Percentiles rank a stretch among this genome's conserved stretches.
These are phyloP conservation scores for Entomyzon cyanotis DNA, from an alignment of 2,113 vertebrate genomes.

Conservation along the genomic window DNA sequence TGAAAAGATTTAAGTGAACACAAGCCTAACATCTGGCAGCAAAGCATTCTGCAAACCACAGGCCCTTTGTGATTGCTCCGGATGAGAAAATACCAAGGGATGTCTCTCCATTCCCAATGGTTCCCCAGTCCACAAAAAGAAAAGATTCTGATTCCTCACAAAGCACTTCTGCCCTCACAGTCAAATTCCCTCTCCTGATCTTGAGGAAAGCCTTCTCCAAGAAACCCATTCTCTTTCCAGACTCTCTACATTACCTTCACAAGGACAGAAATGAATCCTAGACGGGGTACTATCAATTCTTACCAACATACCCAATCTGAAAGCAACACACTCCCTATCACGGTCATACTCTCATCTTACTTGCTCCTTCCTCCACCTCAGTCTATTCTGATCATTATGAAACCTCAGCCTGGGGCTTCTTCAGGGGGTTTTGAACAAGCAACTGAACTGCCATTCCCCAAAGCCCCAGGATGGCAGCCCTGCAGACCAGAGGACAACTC, in stretches of 20 bases:
- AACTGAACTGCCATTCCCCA: background rate
- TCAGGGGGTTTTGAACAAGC: background rate
- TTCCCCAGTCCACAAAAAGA: background rate
- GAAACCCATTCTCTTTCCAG: background rate
- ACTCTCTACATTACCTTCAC: background rate
- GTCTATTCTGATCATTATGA: background rate
- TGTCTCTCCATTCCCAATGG: rapidly evolving
- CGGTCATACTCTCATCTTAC: background rate
- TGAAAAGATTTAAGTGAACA: background rate
- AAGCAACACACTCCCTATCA: rapidly evolving
- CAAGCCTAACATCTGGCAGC: rapidly evolving
- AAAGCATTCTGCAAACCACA: background rate
- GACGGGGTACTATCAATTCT: background rate
- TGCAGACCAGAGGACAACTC: background rate
- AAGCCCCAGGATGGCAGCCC: background rate
- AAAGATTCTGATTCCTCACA: background rate
- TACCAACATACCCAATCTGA: background rate
- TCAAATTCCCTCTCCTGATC: background rate
- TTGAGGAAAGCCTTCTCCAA: background rate
- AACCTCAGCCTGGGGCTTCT: background rate
- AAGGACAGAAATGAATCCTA: background rate
- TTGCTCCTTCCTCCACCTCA: background rate
- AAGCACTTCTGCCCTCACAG: background rate
- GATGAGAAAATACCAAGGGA: background rate
- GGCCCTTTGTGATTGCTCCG: background rate